These are phyloP conservation scores for Oostethus manadensis DNA, from an alignment of 2,113 vertebrate genomes.

Conservation along the genomic window DNA sequence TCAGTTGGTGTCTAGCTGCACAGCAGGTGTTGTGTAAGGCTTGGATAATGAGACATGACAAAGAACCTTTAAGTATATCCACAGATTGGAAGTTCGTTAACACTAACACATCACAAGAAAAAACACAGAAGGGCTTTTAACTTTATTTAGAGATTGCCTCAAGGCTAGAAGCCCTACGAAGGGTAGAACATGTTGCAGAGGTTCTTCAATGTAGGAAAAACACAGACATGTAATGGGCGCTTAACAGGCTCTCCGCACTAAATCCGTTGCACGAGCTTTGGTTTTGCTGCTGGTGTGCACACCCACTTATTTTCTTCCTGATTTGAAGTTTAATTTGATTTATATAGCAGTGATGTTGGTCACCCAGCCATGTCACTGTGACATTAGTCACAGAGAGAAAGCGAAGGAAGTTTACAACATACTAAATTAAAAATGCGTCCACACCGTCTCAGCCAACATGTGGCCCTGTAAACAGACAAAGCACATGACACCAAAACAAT, in stretches of 20 bases:
- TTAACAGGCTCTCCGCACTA: background rate
- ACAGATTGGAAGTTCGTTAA: no score
- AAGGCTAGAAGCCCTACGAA: no score
- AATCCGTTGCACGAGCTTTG: background rate
- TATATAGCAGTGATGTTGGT: background rate
- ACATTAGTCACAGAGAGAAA: background rate
- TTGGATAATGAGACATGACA: no score
- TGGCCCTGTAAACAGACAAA: no score
- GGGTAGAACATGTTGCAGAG: background rate
- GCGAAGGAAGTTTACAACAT: slow-evolving; percentile 1
- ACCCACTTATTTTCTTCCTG: slow-evolving; percentile 7
- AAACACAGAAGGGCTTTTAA: no score
- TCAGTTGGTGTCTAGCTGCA: background rate
- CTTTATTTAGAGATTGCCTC: no score
- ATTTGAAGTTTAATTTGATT: slow-evolving; percentile 3
- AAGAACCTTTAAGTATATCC: no score
- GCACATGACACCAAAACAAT: no score
- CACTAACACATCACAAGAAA: no score
- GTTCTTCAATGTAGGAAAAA: background rate
- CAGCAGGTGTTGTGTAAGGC: background rate
- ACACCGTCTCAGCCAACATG: no score
- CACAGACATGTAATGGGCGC: background rate
- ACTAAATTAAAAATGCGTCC: background rate
- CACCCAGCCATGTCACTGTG: background rate
- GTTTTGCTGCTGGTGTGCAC: background rate